A percentile compares a stretch with the other conserved stretches of the same genome.
Conservation (phyloP, 2,888 invertebrate species). For the Orchesella flavescens region DNA sequence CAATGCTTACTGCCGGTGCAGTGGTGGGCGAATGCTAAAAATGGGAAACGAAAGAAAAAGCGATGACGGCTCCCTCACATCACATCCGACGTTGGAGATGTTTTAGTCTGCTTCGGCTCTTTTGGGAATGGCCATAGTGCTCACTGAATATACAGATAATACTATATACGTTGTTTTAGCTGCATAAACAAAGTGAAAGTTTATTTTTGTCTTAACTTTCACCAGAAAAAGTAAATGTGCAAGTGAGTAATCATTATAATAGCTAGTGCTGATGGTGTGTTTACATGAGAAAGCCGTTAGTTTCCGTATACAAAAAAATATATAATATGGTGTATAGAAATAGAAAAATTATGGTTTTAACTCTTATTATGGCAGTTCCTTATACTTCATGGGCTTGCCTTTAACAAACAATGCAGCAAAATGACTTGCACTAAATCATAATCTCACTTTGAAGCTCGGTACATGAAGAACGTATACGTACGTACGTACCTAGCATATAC, state of each 20-base stretch:
- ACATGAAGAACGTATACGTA: neutral
- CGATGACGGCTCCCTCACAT: neutral
- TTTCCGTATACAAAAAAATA: too few relatives aligned
- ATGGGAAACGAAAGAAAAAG: neutral
- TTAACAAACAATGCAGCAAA: neutral
- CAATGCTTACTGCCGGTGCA: neutral
- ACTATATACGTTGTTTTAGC: neutral
- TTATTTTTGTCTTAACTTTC: neutral
- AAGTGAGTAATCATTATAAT: neutral
- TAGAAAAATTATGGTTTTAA: too few relatives aligned
- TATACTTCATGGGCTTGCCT: too few relatives aligned
- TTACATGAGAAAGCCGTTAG: too few relatives aligned
- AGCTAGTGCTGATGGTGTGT: too few relatives aligned
- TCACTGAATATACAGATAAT: too few relatives aligned
- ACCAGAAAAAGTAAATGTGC: neutral
- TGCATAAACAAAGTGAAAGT: neutral
- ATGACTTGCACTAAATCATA: conserved; percentile 23
- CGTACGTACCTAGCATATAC: neutral
- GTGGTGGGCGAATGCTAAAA: neutral
- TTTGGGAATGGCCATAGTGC: neutral
- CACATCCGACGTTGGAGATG: neutral
- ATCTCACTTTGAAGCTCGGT: conserved; percentile 8
- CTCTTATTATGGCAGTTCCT: too few relatives aligned
- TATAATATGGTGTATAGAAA: too few relatives aligned
- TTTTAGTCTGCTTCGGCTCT: neutral